Conservation (phyloP, 2,888 invertebrate genomes). For the Nemoura dubitans region DNA sequence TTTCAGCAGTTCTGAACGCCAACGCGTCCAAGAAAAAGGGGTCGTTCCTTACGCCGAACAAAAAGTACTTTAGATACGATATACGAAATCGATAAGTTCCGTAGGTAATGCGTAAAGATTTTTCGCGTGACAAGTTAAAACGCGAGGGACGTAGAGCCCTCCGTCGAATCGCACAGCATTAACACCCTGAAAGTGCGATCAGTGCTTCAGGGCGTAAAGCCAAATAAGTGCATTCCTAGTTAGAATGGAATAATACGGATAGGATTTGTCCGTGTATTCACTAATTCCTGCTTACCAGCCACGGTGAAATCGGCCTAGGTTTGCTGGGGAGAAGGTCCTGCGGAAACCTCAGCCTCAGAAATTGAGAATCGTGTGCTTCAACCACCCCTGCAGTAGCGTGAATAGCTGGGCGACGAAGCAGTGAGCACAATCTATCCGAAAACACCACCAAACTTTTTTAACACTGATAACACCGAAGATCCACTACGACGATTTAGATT, state of each 20-base stretch:
- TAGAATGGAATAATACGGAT: neutral
- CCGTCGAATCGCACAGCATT: neutral
- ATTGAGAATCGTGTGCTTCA: neutral
- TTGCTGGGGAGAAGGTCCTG: constrained; percentile 23
- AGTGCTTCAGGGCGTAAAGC: neutral
- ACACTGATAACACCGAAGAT: neutral
- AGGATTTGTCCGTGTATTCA: neutral
- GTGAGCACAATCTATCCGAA: neutral
- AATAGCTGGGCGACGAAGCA: neutral
- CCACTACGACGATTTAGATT: neutral
- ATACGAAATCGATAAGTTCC: neutral
- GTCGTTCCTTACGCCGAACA: neutral
- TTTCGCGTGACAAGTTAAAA: neutral
- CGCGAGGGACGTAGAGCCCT: neutral
- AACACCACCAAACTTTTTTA: neutral
- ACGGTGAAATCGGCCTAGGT: constrained; percentile 17
- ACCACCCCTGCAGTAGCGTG: neutral
- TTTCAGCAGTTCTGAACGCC: neutral
- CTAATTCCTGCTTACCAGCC: constrained; percentile 22
- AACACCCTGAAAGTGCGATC: constrained; percentile 12
- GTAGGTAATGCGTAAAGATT: neutral
- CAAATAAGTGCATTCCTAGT: neutral
- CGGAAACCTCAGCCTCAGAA: neutral
- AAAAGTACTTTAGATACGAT: neutral
- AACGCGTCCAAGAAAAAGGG: neutral